Evolutionary conservation across 1,140 invertebrate species (phyloP).

Genomic region (Meloidogyne hapla): DNA sequence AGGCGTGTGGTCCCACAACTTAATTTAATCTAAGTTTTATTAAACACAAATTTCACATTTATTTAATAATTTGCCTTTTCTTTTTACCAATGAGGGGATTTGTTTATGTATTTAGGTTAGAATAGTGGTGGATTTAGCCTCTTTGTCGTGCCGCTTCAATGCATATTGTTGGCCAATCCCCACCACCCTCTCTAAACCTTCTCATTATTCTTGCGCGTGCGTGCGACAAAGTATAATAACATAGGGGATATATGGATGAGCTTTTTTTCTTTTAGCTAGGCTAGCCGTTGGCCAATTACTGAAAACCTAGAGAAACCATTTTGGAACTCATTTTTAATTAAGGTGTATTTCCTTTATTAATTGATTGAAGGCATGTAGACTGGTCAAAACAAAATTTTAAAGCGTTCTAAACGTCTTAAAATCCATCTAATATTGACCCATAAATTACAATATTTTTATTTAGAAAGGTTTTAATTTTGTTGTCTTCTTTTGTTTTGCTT

Average conservation of each 20-base stretch:
- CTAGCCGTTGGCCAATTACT: not conserved
- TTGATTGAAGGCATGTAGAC: too few relatives aligned
- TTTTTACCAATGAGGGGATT: not conserved
- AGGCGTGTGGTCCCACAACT: not conserved
- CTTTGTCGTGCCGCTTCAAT: not conserved
- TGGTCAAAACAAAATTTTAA: not conserved
- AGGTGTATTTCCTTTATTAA: not conserved
- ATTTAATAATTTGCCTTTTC: not conserved
- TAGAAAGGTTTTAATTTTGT: not conserved
- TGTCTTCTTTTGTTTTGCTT: not conserved
- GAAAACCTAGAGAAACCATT: not conserved
- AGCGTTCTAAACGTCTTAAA: too few relatives aligned
- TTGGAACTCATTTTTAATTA: not conserved
- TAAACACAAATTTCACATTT: not conserved
- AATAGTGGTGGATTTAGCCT: too few relatives aligned
- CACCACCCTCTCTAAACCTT: not conserved
- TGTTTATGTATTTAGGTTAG: not conserved
- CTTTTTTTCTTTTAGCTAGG: not conserved
- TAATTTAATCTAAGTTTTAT: conserved; percentile 1
- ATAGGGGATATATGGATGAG: not conserved
- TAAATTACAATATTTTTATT: not conserved
- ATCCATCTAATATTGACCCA: not conserved
- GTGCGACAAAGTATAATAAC: not conserved
- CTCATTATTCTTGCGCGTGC: not conserved
- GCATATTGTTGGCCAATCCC: not conserved